phyloP scores from a whole-genome alignment of 2,113 vertebrate genomes.

The Lagopus muta region DNA sequence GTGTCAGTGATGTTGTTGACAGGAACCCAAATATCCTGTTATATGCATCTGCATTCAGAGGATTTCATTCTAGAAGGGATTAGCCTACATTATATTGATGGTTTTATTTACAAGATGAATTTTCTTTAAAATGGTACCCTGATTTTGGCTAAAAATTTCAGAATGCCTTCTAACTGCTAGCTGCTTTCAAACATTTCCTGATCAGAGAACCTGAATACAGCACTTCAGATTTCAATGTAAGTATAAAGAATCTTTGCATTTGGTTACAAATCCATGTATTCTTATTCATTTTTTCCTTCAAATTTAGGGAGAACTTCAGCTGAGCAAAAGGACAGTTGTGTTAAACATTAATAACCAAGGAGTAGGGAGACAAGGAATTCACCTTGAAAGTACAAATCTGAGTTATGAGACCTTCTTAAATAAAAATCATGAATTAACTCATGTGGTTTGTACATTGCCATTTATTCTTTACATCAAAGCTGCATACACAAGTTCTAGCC shows the following conservation, averaged over 20 bases:
- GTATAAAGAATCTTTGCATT: not conserved
- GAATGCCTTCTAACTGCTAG: not conserved
- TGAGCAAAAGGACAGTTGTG: not conserved
- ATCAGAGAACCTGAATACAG: not conserved
- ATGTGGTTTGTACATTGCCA: constrained; percentile 22
- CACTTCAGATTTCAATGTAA: not conserved
- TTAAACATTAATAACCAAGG: not conserved
- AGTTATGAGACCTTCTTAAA: not conserved
- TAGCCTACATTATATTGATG: not conserved
- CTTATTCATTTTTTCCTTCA: not conserved
- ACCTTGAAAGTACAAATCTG: not conserved
- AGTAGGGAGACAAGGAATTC: not conserved
- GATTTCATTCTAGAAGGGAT: not conserved
- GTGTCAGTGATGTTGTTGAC: not conserved
- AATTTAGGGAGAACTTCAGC: not conserved
- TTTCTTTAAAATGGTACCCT: constrained; percentile 3
- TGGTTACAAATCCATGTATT: not conserved
- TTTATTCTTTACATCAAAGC: constrained; percentile 46
- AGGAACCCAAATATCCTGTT: constrained; percentile 31
- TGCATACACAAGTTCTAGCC: constrained; percentile 25
- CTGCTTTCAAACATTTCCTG: not conserved
- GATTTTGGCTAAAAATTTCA: constrained; percentile 40
- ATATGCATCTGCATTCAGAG: not conserved
- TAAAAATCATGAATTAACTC: constrained; percentile 5
- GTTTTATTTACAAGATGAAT: not conserved